phyloP scores from a whole-genome alignment of 2,797 vertebrate genomes.

The Squalus acanthias region DNA sequence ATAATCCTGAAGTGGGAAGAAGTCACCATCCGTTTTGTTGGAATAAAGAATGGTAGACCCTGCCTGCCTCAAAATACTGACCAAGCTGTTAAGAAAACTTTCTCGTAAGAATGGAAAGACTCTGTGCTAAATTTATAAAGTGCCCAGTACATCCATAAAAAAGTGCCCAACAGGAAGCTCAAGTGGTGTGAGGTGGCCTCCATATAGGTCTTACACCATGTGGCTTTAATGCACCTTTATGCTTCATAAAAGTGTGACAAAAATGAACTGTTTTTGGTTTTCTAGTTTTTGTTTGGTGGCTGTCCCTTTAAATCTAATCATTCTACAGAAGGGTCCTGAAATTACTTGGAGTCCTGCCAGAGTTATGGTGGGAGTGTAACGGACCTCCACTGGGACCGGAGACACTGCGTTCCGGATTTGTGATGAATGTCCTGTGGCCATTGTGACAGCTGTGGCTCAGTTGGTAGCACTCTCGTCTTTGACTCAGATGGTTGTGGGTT shows the following conservation, averaged over 20 bases:
- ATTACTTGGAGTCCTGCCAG: background rate
- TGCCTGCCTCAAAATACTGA: too few relatives aligned
- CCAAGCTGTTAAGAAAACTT: too few relatives aligned
- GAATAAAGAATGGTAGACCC: too few relatives aligned
- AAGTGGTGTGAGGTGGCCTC: background rate
- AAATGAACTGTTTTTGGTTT: background rate
- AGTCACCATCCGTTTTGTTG: too few relatives aligned
- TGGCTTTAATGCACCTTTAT: background rate
- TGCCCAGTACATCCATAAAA: background rate
- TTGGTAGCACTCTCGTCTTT: too few relatives aligned
- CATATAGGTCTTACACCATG: background rate
- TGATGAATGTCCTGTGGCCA: background rate
- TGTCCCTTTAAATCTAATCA: background rate
- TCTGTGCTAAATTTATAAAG: background rate
- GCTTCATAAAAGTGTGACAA: background rate
- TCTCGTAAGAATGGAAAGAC: too few relatives aligned
- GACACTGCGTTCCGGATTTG: background rate
- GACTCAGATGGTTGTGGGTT: too few relatives aligned
- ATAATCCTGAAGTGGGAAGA: too few relatives aligned
- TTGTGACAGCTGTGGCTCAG: too few relatives aligned
- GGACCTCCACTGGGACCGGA: background rate
- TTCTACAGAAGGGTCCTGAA: background rate
- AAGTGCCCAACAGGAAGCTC: background rate
- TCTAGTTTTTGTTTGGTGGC: background rate
- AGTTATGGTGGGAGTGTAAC: background rate